phyloP scores from a whole-genome alignment of 1,140 invertebrate species.

The Euborellia annulipes region DNA sequence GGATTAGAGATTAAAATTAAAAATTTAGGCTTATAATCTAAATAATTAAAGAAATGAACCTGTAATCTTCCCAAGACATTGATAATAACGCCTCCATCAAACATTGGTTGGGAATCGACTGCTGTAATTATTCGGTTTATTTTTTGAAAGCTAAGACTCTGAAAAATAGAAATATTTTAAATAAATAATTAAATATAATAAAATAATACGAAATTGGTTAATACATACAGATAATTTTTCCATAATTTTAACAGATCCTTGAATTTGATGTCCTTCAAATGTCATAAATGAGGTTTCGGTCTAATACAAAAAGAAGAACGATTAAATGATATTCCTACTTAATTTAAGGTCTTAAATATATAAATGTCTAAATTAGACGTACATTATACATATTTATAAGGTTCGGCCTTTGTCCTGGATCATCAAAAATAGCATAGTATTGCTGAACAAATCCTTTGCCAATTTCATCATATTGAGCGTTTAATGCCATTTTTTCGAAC shows the following conservation, averaged over 20 bases:
- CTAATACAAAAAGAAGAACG: conserved; percentile 49
- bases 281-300: conserved; percentile 85
- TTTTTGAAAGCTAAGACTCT: conserved; percentile 81
- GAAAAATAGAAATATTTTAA: conserved; percentile 31
- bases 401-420: conserved; percentile 59
- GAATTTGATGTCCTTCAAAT: conserved; percentile 82
- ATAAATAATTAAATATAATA: not conserved
- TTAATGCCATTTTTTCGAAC: conserved; percentile 81
- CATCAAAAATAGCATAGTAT: conserved; percentile 83
- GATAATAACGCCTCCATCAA: conserved; percentile 85
- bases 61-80: conserved; percentile 85
- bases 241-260: conserved; percentile 83
- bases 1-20: no score
- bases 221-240: conserved; percentile 78
- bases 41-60: conserved; percentile 35
- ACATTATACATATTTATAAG: conserved; percentile 85
- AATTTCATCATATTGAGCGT: conserved; percentile 78
- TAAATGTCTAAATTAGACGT: conserved; percentile 35
- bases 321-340: no score
- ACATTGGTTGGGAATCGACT: conserved; percentile 90
- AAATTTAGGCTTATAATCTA: conserved; percentile 1
- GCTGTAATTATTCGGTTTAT: conserved; percentile 80
- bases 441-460: conserved; percentile 85
- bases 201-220: not conserved
- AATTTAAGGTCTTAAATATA: no score